Conservation (phyloP, 2,888 invertebrate genomes). For the Trissolcus brochymenae region DNA sequence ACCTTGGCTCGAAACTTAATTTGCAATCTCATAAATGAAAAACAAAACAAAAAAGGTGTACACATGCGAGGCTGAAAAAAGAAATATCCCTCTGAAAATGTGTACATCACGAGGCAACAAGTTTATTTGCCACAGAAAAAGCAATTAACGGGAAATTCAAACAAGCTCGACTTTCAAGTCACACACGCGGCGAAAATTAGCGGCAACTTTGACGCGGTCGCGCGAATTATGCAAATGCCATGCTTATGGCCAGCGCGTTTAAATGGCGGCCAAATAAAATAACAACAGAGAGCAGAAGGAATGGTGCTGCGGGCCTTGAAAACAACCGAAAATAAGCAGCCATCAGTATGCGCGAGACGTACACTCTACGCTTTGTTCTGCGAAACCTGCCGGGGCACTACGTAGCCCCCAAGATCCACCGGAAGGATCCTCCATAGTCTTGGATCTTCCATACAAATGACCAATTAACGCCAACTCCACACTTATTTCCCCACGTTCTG, state of each 20-base stretch:
- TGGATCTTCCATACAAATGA: constrained; percentile 71
- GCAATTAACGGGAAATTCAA: constrained; percentile 20
- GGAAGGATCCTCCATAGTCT: constrained; percentile 66
- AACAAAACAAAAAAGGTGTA: neutral
- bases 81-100: neutral
- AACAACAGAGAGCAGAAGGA: constrained; percentile 9
- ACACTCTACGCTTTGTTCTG: constrained; percentile 45
- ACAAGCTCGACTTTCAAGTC: constrained; percentile 29
- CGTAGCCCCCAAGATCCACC: constrained; percentile 56
- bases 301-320: constrained; percentile 29
- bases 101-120: neutral
- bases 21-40: too few relatives aligned
- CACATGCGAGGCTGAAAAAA: neutral
- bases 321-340: constrained; percentile 52
- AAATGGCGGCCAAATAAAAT: constrained; percentile 48
- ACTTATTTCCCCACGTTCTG: constrained; percentile 22
- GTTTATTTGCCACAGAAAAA: constrained; percentile 11
- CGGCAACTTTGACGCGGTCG: constrained; percentile 41
- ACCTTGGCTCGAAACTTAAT: too few relatives aligned
- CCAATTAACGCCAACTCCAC: constrained; percentile 63
- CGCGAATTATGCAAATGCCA: constrained; percentile 47
- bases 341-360: constrained; percentile 60
- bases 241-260: constrained; percentile 20
- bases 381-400: constrained; percentile 31
- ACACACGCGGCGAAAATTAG: constrained; percentile 28